Base-by-base conservation (phyloP, 2,888 invertebrate species). In the Mayetiola destructor region DNA sequence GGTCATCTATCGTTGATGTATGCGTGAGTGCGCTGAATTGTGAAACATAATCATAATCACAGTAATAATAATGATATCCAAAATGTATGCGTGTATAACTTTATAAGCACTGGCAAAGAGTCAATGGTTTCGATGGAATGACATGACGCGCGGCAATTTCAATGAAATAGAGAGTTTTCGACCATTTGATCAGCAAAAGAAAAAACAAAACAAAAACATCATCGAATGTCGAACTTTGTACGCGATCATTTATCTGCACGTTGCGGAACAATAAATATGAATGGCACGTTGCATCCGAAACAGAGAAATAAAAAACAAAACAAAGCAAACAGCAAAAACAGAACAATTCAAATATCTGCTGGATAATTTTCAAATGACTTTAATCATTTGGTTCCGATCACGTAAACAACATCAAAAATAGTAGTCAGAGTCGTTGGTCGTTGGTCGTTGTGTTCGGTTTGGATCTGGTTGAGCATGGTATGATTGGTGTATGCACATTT, bases 151-250 rank as follows among this genome's bases (percentile, higher is more conserved):
- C n/a, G 27, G n/a, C 27, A 27, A 23, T 48, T 48, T 48, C 48
- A 27, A n/a, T 48, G 48, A 48, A 48, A 48, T 48, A 48, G 48
- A 48, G 48, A 48, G 48, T 27, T 48, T 48, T 48, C 48, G 48
- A 16, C 48, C 20, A 48, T 48, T 48, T 27, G n/a, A 48, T 48
- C 27, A 27, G n/a, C n/a, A n/a, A n/a, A n/a, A n/a, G n/a, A n/a
- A n/a, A n/a, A n/a, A n/a, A n/a, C n/a, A n/a, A n/a, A n/a, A n/a
- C 27, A 48, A n/a, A 48, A 12, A 21, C 21, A 21, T 10, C 9
- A 4, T 5, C 5, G 14, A 4, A 39, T 4, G 21, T 21, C 40
- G 14, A n/a, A n/a, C n/a, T n/a, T n/a, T n/a, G n/a, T n/a, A n/a
- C n/a, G 27, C 48, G 48, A 27, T 48, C 48, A 48, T 48, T 48